Evolutionary conservation across 2,797 vertebrate genomes (phyloP), one percentile per base, ranked within the genome.

Genomic region (Hypotaenidia okinawae): DNA sequence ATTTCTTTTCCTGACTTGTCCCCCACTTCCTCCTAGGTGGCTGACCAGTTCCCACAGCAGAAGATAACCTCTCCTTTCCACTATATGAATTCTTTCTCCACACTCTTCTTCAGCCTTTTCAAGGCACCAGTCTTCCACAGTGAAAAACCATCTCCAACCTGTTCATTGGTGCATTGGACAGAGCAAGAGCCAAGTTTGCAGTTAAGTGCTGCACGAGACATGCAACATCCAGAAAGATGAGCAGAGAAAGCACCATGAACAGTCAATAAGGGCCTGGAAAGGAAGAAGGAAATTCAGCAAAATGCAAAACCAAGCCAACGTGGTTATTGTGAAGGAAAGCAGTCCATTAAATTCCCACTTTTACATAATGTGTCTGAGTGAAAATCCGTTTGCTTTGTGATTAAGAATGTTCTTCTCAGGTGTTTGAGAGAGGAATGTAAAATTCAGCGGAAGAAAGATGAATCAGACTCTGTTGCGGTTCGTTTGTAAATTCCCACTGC

Each of bases 401-500:
- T 79, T 89, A 93, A 87, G 75, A 89, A 87, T 87, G 95, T 76
- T 97, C 80, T 95, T 92, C 77, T 91, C 95, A 98, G 97, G 97
- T 97, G 95, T 96, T 96, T 89, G 59, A 69, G 45, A 90, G 62
- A 96, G 92, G 88, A 90, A 95, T 87, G 94, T 47, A 83, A 91
- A 92, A 83, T 80, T 97, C 94, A 95, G 80, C 92, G 93, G 69
- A 18, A 78, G 45, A 82, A 78, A 70, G 76, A 83, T 97, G 97
- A 98, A 96, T 98, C 98, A 97, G 73, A 90, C 70, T 85, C 94
- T 92, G 12, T 49, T 97, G 96, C 2, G 94, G 96, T 95, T 75
- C 94, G 93, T 96, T 95, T 93, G 97, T 95, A 94, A 96, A 97
- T 96, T 97, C 95, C 90, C 81, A 8, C 22, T 23, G 61, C 39